Evolutionary conservation across 1,140 invertebrate genomes (phyloP).

Genomic region (Helicoverpa zea): DNA sequence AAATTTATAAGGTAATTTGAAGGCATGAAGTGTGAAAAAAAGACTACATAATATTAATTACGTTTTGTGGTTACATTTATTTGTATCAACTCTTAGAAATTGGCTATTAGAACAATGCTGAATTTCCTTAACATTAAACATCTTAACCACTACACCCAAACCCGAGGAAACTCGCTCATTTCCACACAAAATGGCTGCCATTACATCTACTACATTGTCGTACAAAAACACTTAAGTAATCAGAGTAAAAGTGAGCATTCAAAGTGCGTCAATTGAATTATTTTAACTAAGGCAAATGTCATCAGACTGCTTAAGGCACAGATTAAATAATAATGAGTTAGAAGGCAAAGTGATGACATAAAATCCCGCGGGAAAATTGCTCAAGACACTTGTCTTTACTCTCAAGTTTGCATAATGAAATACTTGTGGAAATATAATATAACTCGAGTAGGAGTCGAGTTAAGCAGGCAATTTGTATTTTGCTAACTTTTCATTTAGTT

Average conservation of each 20-base stretch:
- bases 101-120: too few species aligned
- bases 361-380: conserved; percentile 44
- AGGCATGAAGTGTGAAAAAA: too few species aligned
- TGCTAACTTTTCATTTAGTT: conserved; percentile 48
- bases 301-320: conserved; percentile 31
- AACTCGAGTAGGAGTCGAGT: conserved; percentile 41
- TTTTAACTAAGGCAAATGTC: conserved; percentile 42
- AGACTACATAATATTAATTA: too few species aligned
- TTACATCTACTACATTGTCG: not conserved
- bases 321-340: conserved; percentile 47
- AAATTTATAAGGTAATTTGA: too few species aligned
- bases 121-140: not conserved
- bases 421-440: conserved; percentile 49
- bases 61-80: too few species aligned
- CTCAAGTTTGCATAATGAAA: conserved; percentile 49
- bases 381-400: conserved; percentile 46
- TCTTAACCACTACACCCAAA: not conserved
- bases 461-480: conserved; percentile 48
- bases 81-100: too few species aligned
- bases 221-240: conserved; percentile 22
- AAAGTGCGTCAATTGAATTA: conserved; percentile 35
- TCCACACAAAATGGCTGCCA: not conserved
- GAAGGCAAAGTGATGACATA: conserved; percentile 47
- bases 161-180: not conserved
- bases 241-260: conserved; percentile 28